Evolutionary conservation across 2,888 invertebrate genomes (phyloP).

Genomic region (Eilema sororculum): DNA sequence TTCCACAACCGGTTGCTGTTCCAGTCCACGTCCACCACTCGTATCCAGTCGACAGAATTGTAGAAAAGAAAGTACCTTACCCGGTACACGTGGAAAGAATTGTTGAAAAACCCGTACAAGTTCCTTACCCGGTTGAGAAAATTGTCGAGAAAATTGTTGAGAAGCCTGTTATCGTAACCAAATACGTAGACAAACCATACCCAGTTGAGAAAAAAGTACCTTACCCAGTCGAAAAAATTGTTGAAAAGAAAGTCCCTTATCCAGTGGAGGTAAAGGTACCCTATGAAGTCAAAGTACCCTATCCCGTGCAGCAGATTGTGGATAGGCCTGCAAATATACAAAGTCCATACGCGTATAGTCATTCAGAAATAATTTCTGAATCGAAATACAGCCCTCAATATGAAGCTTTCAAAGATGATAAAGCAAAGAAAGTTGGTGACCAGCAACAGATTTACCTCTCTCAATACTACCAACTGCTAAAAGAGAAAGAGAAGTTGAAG

Average conservation of each 20-base stretch:
- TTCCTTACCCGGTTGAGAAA: conserved; percentile 83
- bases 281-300: conserved; percentile 72
- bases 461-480: conserved; percentile 48
- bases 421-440: conserved; percentile 23
- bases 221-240: conserved; percentile 80
- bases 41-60: conserved; percentile 84
- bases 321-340: conserved; percentile 75
- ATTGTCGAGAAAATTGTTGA: conserved; percentile 86
- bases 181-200: conserved; percentile 80
- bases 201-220: conserved; percentile 81
- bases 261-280: conserved; percentile 73
- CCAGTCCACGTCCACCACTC: conserved; percentile 75
- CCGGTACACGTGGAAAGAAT: conserved; percentile 79
- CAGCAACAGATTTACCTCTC: conserved; percentile 38
- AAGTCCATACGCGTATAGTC: conserved; percentile 46
- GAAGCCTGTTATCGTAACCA: conserved; percentile 84
- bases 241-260: conserved; percentile 85
- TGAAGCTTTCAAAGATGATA: conserved; percentile 42
- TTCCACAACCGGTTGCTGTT: conserved; percentile 74
- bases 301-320: conserved; percentile 74
- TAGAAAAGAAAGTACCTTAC: conserved; percentile 82
- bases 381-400: conserved; percentile 47
- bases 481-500: conserved; percentile 40
- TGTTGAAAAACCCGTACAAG: conserved; percentile 79
- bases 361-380: conserved; percentile 41